Evolutionary conservation across 2,113 vertebrate species (phyloP), one percentile per base, ranked within the genome.

Genomic region (Corynorhinus townsendii): DNA sequence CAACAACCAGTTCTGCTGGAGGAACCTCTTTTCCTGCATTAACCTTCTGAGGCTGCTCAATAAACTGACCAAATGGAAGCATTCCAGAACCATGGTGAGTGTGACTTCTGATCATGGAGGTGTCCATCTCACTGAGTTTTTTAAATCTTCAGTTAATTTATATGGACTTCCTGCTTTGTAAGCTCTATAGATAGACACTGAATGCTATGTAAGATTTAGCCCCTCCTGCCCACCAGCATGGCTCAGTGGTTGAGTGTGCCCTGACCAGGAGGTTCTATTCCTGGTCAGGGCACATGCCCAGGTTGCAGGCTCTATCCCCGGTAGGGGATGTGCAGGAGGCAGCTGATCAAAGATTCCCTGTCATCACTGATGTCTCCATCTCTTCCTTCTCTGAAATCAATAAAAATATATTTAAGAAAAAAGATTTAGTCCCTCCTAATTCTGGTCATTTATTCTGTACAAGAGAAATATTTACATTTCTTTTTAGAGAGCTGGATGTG

Each of bases 31-130:
- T 97, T 99, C 99, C 79, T 99, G 99, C 96, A 99, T 99, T 80
- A 99, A 99, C 94, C 96, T 99, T 87, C 98, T 99, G 96, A 98
- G 99, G 97, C 98, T 99, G 93, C 99, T 99, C 54, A 99, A 99
- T 98, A 99, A 99, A 97, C 98, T 99, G 96, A 99, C 99, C 97
- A 99, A 99, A 96, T 99, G 99, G 99, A 99, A 99, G 56, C 99
- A 99, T 98, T 99, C 99, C 0, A 98, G 99, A 97, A 99, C 99
- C 0, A 99, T 99, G 99, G 99, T 99, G 79, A 98, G 99, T 64
- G 15, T 38, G 26, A 6, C 54, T 71, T 91, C 26, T 43, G 17
- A 40, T 59, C 24, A 30, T 17, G 19, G 35, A 68, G 7, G n/a
- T 62, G 4, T 80, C 59, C 28, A 16, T 26, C 45, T 38, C 52